phyloP scores from a whole-genome alignment of 2,888 invertebrate species.

The Mythimna albipuncta region DNA sequence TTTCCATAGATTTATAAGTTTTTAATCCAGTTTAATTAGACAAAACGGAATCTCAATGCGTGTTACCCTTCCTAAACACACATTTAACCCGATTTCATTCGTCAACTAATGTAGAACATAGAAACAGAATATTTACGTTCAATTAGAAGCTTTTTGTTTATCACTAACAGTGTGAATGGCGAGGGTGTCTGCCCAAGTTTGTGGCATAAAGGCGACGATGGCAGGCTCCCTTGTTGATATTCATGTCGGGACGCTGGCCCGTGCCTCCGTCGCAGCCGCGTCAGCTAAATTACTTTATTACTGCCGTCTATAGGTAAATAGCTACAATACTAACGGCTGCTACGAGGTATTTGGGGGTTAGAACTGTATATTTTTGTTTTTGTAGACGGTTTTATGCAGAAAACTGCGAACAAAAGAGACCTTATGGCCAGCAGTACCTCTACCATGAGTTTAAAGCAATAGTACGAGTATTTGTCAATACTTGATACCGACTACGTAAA shows the following conservation, averaged over 20 bases:
- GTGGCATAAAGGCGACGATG: conserved; percentile 69
- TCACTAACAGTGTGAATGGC: conserved; percentile 55
- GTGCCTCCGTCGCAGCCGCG: conserved; percentile 74
- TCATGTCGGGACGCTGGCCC: conserved; percentile 76
- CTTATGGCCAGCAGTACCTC: too few relatives aligned
- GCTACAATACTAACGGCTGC: conserved; percentile 66
- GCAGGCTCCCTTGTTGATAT: conserved; percentile 82
- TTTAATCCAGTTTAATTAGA: not conserved
- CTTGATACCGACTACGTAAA: too few relatives aligned
- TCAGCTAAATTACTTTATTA: conserved; percentile 87
- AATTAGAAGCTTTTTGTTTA: conserved; percentile 62
- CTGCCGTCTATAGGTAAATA: conserved; percentile 79
- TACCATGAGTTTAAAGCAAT: too few relatives aligned
- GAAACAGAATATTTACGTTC: conserved; percentile 43
- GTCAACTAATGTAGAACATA: conserved; percentile 15
- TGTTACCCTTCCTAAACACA: not conserved
- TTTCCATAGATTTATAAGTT: not conserved
- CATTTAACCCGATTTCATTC: not conserved
- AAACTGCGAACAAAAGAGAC: not conserved
- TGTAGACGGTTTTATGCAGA: not conserved
- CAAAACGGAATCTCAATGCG: not conserved
- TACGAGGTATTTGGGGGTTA: conserved; percentile 29
- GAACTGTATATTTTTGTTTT: conserved; percentile 24
- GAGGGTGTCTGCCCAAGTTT: conserved; percentile 70
- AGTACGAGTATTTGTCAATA: too few relatives aligned